Base-by-base conservation (phyloP, 2,888 invertebrate genomes). In the Melanargia galathea region DNA sequence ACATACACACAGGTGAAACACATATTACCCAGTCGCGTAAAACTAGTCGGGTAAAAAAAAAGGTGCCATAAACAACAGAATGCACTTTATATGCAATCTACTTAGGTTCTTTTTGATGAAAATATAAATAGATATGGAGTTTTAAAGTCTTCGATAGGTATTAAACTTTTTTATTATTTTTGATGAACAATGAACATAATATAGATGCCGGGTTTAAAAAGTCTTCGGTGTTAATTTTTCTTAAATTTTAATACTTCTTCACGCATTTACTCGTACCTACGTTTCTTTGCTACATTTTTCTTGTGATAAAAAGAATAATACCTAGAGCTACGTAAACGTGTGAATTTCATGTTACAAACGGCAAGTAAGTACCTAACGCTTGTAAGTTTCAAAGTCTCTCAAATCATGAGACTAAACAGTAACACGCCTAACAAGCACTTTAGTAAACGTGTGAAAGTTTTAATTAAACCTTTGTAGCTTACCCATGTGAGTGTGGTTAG, bases 41-140 rank as follows among this genome's bases (percentile, higher is more conserved):
- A n/a, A n/a, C n/a, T n/a, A n/a, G n/a, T n/a, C n/a, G n/a, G n/a
- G n/a, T n/a, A n/a, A n/a, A n/a, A n/a, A n/a, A n/a, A n/a, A n/a
- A n/a, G n/a, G n/a, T n/a, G n/a, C n/a, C n/a, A n/a, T n/a, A n/a
- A n/a, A n/a, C n/a, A 0, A 16, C 11, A 33, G 11, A 33, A 33
- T 33, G 10, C 16, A n/a, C n/a, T 40, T 40, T 16, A 40, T 16
- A 40, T 16, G 16, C n/a, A 35, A 35, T n/a, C n/a, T n/a, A n/a
- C n/a, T n/a, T 20, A 35, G 6, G 20, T 35, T 52, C 22, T 33
- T 52, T 52, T 35, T 13, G 35, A 52, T 52, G 52, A 11, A 35
- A 52, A 52, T 52, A 33, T 51, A 18, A n/a, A n/a, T n/a, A n/a
- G n/a, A n/a, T n/a, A n/a, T n/a, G n/a, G n/a, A n/a, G n/a, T n/a